These are phyloP conservation scores for Diadophis punctatus DNA, from an alignment of 2,113 vertebrate genomes.

Conservation along the genomic window DNA sequence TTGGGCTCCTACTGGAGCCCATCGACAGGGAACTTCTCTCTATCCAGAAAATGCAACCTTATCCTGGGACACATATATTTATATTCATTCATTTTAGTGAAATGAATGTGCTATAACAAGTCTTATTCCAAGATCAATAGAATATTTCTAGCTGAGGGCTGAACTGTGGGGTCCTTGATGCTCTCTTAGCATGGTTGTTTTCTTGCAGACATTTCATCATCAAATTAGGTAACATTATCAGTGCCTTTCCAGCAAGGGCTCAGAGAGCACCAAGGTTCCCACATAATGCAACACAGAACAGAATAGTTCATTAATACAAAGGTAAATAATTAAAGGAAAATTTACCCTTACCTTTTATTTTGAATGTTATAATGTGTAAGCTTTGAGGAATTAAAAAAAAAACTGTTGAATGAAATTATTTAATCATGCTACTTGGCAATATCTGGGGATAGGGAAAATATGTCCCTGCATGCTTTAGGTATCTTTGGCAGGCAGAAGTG, in stretches of 20 bases:
- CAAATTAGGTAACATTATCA: too few relatives aligned
- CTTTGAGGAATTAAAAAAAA: not conserved
- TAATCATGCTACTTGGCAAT: not conserved
- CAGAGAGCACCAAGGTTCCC: not conserved
- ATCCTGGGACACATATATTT: too few relatives aligned
- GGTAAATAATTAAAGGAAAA: constrained; percentile 25
- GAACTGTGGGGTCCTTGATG: too few relatives aligned
- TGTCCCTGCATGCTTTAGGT: not conserved
- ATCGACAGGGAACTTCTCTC: too few relatives aligned
- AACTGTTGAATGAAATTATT: not conserved
- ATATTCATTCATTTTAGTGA: not conserved
- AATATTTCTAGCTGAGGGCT: too few relatives aligned
- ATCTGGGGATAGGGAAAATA: not conserved
- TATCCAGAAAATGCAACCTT: too few relatives aligned
- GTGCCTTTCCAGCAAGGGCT: too few relatives aligned
- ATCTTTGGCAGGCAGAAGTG: not conserved
- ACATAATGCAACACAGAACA: not conserved
- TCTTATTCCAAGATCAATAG: not conserved
- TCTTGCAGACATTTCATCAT: too few relatives aligned
- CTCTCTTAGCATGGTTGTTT: too few relatives aligned
- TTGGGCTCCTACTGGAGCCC: too few relatives aligned
- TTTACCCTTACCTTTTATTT: constrained; percentile 16
- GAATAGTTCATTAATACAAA: constrained; percentile 20
- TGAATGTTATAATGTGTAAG: not conserved
- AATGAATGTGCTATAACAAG: constrained; percentile 16